A percentile compares a stretch with the other conserved stretches of the same genome.
Conservation (phyloP, 1,140 invertebrate genomes). For the Neotoxoptera formosana region DNA sequence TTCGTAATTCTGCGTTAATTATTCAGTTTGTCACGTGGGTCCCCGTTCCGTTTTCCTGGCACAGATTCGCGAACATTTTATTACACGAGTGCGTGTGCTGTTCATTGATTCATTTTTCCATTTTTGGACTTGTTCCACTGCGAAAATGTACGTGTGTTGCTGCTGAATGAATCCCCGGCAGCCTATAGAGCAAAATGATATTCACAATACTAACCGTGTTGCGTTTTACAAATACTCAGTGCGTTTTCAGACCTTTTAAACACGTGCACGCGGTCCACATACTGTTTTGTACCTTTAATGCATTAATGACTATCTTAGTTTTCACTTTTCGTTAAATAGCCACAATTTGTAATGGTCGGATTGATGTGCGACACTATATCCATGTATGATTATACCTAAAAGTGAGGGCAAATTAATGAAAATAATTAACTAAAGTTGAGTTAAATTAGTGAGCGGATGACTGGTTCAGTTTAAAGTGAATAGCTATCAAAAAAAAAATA, state of each 20-base stretch:
- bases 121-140: slow-evolving; percentile 51
- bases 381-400: too few species aligned
- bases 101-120: slow-evolving; percentile 49
- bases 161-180: not conserved
- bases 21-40: slow-evolving; percentile 19
- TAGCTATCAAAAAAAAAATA: too few species aligned
- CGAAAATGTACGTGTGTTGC: not conserved
- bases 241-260: not conserved
- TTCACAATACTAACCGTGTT: not conserved
- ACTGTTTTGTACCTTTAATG: too few species aligned
- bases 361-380: too few species aligned
- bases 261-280: not conserved
- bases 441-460: too few species aligned
- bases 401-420: too few species aligned
- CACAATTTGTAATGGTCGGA: too few species aligned
- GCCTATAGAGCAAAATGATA: not conserved
- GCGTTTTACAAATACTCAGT: not conserved
- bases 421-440: too few species aligned
- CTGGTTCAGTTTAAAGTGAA: too few species aligned
- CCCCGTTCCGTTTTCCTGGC: slow-evolving; percentile 28
- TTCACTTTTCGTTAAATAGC: not conserved
- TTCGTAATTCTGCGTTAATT: not conserved
- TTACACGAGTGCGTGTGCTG: not conserved
- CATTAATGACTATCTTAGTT: not conserved
- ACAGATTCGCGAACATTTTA: not conserved